Evolutionary conservation across 2,797 vertebrate species (phyloP).

Genomic region (Lerista edwardsae): DNA sequence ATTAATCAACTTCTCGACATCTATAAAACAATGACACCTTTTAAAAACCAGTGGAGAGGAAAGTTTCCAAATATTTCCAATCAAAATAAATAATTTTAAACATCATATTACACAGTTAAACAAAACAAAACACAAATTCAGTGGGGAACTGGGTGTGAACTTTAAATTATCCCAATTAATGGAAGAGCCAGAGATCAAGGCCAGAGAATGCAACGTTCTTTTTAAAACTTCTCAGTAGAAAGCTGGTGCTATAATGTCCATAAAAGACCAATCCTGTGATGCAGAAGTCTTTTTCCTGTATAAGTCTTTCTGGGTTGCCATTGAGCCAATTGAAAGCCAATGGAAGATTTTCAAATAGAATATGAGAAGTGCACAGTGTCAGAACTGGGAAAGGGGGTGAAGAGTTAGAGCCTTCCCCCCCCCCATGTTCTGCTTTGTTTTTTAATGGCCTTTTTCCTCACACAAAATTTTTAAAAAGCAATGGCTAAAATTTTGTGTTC

Average conservation of each 20-base stretch:
- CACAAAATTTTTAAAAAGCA: too few relatives aligned
- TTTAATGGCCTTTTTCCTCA: too few relatives aligned
- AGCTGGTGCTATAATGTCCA: slow-evolving; percentile 23
- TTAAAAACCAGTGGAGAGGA: slow-evolving; percentile 76
- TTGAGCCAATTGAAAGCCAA: neutral
- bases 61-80: slow-evolving; percentile 76
- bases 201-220: slow-evolving; percentile 61
- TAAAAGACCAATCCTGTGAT: neutral
- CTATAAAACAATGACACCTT: slow-evolving; percentile 78
- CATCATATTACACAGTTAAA: slow-evolving; percentile 68
- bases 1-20: slow-evolving; percentile 79
- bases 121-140: slow-evolving; percentile 56
- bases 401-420: too few relatives aligned
- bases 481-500: too few relatives aligned
- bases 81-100: slow-evolving; percentile 79
- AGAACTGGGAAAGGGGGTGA: too few relatives aligned
- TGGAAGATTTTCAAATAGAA: neutral
- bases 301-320: slow-evolving; percentile 25
- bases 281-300: slow-evolving; percentile 19
- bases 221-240: slow-evolving; percentile 41
- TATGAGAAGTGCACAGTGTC: neutral
- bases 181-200: slow-evolving; percentile 68
- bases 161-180: slow-evolving; percentile 75
- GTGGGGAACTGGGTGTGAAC: slow-evolving; percentile 69
- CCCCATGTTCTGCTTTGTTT: too few relatives aligned